These are phyloP conservation scores for Lepidurus couesii DNA, from an alignment of 1,140 invertebrate genomes.

Conservation along the genomic window DNA sequence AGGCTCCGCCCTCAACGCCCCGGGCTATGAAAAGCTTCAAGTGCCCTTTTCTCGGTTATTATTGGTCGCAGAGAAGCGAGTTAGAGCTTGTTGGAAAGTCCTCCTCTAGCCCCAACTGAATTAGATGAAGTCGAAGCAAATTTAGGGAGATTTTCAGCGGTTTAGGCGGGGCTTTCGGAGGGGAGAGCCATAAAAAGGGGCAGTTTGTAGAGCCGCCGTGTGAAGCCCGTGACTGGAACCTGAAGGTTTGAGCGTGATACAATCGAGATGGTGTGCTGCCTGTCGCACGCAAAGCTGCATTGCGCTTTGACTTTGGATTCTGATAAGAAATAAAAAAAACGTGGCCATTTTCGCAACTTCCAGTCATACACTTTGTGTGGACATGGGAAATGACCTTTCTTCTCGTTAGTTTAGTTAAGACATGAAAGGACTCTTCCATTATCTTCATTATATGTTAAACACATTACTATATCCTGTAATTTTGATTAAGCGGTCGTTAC, in stretches of 20 bases:
- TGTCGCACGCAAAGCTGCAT: conserved; percentile 12
- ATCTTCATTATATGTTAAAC: too few relatives aligned
- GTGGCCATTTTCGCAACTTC: background rate
- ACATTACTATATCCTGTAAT: too few relatives aligned
- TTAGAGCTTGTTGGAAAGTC: background rate
- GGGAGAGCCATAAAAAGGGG: background rate
- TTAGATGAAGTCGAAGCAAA: background rate
- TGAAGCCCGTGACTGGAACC: background rate
- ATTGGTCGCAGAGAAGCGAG: background rate
- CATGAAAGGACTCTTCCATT: too few relatives aligned
- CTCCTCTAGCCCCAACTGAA: background rate
- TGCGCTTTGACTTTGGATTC: conserved; percentile 1
- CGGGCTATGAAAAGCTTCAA: background rate
- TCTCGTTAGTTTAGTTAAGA: too few relatives aligned
- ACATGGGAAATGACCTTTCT: too few relatives aligned
- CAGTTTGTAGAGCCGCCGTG: background rate
- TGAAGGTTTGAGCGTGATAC: background rate
- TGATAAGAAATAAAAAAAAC: background rate
- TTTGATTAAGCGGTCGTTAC: too few relatives aligned
- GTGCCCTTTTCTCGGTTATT: background rate
- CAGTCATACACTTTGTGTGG: too few relatives aligned
- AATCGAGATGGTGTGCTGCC: background rate
- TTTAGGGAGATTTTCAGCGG: too few relatives aligned
- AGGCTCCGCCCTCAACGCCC: background rate
- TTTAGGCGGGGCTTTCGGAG: too few relatives aligned